These are phyloP conservation scores for Eilema griseolum DNA, from an alignment of 2,888 invertebrate species.

Conservation along the genomic window DNA sequence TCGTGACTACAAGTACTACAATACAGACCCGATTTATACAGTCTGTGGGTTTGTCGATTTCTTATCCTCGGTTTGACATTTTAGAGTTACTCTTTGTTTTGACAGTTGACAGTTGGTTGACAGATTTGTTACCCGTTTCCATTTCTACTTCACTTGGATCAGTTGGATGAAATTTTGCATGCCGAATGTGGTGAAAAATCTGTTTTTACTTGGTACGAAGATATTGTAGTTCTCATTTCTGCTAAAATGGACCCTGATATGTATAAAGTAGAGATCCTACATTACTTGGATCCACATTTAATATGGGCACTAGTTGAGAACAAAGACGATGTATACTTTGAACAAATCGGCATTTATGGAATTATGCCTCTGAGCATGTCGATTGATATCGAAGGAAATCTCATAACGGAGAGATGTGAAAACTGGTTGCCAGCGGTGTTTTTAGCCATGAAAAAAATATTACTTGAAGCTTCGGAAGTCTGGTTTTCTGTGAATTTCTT, in stretches of 20 bases:
- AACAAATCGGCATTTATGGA: constrained; percentile 76
- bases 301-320: constrained; percentile 68
- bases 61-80: too few relatives aligned
- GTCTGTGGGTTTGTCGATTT: too few relatives aligned
- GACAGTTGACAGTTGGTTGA: too few relatives aligned
- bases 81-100: too few relatives aligned
- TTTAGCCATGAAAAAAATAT: constrained; percentile 54
- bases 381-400: constrained; percentile 43
- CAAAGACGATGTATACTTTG: constrained; percentile 52
- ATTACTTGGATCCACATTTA: constrained; percentile 71
- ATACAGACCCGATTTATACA: background rate
- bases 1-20: too few relatives aligned
- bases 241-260: constrained; percentile 58
- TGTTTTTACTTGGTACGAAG: background rate
- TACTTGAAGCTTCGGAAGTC: constrained; percentile 56
- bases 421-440: constrained; percentile 68
- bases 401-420: constrained; percentile 49
- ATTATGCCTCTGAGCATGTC: constrained; percentile 62
- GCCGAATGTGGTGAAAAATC: background rate
- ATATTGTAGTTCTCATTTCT: background rate
- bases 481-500: constrained; percentile 67
- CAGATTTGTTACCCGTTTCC: too few relatives aligned
- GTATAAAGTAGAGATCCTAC: constrained; percentile 69
- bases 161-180: background rate
- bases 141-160: too few relatives aligned